Evolutionary conservation across 2,888 invertebrate species (phyloP).

Genomic region (Lithophane socia): DNA sequence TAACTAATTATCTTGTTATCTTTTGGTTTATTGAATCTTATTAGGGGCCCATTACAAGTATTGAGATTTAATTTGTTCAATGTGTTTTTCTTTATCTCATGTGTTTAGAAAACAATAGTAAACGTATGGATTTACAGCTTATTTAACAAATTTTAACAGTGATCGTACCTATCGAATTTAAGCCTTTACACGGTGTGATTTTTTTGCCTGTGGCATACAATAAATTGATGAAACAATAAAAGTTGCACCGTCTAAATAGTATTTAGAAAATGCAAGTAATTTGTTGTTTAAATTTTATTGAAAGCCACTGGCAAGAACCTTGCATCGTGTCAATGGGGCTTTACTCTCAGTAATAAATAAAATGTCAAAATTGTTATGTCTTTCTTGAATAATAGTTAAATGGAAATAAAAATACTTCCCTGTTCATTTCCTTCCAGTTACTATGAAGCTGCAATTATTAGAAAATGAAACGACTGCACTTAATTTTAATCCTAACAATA

Average conservation of each 20-base stretch:
- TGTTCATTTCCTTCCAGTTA: too few relatives aligned
- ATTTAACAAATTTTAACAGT: not conserved
- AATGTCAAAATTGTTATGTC: too few relatives aligned
- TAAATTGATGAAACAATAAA: not conserved
- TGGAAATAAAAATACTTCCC: too few relatives aligned
- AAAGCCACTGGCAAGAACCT: not conserved
- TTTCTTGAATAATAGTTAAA: not conserved
- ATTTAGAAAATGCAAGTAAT: not conserved
- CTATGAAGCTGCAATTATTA: not conserved
- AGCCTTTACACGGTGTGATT: not conserved
- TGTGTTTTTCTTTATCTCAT: not conserved
- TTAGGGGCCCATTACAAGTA: conserved; percentile 10
- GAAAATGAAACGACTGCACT: not conserved
- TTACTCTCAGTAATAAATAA: not conserved
- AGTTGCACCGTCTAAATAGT: not conserved
- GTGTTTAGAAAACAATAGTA: not conserved
- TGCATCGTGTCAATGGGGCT: not conserved
- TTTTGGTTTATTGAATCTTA: conserved; percentile 52
- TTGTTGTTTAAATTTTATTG: not conserved
- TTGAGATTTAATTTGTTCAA: not conserved
- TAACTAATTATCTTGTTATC: conserved; percentile 79
- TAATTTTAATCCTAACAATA: not conserved
- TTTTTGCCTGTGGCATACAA: not conserved
- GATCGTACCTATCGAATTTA: not conserved
- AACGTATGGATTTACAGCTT: not conserved